Percentiles rank a stretch among this genome's conserved stretches.
These are phyloP conservation scores for Labroides dimidiatus DNA, from an alignment of 2,797 vertebrate genomes.

Conservation along the genomic window DNA sequence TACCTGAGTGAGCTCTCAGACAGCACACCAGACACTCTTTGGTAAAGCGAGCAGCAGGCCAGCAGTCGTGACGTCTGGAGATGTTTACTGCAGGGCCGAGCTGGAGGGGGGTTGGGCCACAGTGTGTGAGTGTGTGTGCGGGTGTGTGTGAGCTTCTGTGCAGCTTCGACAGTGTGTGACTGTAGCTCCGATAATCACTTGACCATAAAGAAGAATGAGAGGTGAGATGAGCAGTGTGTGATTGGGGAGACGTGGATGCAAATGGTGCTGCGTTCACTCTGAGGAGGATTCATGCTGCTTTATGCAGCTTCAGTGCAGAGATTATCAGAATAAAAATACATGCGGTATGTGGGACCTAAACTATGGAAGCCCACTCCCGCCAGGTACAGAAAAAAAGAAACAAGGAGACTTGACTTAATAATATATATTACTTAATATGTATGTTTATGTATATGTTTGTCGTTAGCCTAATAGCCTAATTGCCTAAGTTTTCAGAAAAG, in stretches of 20 bases:
- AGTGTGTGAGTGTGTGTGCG: conserved; percentile 9
- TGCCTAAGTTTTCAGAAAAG: no score
- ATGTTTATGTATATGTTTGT: no score
- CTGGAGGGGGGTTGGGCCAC: conserved; percentile 20
- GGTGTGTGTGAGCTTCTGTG: conserved; percentile 23
- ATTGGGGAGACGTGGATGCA: conserved; percentile 23
- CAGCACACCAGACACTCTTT: conserved; percentile 63
- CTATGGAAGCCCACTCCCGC: no score
- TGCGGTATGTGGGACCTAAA: background rate
- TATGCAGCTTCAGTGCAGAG: background rate
- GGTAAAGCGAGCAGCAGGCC: conserved; percentile 59
- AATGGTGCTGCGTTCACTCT: conserved; percentile 4
- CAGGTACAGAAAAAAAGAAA: no score
- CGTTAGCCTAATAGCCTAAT: no score
- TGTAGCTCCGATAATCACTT: conserved; percentile 50
- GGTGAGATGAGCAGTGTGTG: conserved; percentile 38
- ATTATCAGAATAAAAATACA: background rate
- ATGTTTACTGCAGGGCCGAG: conserved; percentile 64
- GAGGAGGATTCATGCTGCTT: background rate
- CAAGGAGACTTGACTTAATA: no score
- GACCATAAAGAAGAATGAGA: conserved; percentile 35
- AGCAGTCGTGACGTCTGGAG: conserved; percentile 59
- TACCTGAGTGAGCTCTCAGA: conserved; percentile 73
- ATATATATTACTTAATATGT: no score
- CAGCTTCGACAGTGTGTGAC: conserved; percentile 30